These are phyloP conservation scores for Mastomys natalensis DNA, from an alignment of 2,113 vertebrate species.

Conservation along the genomic window DNA sequence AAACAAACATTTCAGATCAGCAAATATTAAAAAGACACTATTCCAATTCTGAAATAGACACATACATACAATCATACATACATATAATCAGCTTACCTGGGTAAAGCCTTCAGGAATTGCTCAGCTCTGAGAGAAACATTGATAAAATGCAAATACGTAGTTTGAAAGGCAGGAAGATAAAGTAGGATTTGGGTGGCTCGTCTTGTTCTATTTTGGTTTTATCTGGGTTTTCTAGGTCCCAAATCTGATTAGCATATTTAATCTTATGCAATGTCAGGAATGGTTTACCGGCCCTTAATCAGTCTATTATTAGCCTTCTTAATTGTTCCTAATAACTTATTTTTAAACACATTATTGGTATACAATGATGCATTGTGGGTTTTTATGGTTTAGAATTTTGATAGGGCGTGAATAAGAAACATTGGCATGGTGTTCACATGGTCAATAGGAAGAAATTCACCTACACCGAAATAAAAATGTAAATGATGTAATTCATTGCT, in stretches of 20 bases:
- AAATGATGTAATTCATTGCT: not conserved
- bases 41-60: not conserved
- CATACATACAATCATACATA: conserved; percentile 31
- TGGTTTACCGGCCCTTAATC: conserved; percentile 83
- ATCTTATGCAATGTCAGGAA: conserved; percentile 88
- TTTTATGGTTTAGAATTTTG: conserved; percentile 5
- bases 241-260: conserved; percentile 93
- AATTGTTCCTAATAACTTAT: conserved; percentile 47
- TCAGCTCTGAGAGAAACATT: conserved; percentile 60
- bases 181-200: conserved; percentile 69
- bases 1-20: conserved; percentile 59
- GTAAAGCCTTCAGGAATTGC: conserved; percentile 64
- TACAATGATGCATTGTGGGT: not conserved
- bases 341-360: conserved; percentile 27
- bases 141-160: conserved; percentile 62
- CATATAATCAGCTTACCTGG: conserved; percentile 60
- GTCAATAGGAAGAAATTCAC: not conserved
- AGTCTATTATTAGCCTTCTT: conserved; percentile 71
- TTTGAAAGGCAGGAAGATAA: conserved; percentile 80
- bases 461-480: not conserved
- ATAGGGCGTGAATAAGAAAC: not conserved
- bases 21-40: conserved; percentile 50
- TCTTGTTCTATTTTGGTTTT: conserved; percentile 89
- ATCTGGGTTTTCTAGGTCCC: conserved; percentile 91
- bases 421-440: not conserved